Percentiles rank a stretch among this genome's conserved stretches.
These are phyloP conservation scores for Sphecodes monilicornis DNA, from an alignment of 2,888 invertebrate genomes.

Conservation along the genomic window DNA sequence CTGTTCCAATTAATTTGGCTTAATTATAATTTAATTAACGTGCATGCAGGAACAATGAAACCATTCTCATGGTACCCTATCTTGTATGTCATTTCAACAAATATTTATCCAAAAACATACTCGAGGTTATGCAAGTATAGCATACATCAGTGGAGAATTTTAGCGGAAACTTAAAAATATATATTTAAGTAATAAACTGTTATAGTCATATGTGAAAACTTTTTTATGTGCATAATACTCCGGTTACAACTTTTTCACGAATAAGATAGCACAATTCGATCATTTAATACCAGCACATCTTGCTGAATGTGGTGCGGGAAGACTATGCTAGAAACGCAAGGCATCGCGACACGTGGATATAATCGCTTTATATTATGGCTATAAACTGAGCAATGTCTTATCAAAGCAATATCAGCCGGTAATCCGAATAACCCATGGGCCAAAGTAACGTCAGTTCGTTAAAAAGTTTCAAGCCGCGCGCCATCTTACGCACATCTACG, in stretches of 20 bases:
- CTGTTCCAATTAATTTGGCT: background rate
- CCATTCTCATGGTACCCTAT: background rate
- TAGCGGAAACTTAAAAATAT: background rate
- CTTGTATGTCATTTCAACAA: background rate
- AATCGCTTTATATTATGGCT: conserved; percentile 28
- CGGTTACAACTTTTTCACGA: background rate
- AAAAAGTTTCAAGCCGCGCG: conserved; percentile 51
- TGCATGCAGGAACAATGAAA: background rate
- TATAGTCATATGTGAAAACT: background rate
- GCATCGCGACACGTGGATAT: conserved; percentile 4
- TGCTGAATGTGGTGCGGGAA: background rate
- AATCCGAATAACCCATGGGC: background rate
- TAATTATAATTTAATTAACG: background rate
- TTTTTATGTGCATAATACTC: background rate
- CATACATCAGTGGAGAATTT: background rate
- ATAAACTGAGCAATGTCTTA: conserved; percentile 35
- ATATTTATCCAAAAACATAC: background rate
- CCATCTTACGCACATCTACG: conserved; percentile 30
- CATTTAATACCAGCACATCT: background rate
- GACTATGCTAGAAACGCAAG: background rate
- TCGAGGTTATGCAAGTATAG: no score
- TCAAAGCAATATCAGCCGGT: conserved; percentile 30
- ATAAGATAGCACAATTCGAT: background rate
- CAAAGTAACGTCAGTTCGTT: conserved; percentile 50
- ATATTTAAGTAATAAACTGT: background rate